Evolutionary conservation across 2,797 vertebrate genomes (phyloP), one percentile per base, ranked within the genome.

Genomic region (Australoheros facetus): DNA sequence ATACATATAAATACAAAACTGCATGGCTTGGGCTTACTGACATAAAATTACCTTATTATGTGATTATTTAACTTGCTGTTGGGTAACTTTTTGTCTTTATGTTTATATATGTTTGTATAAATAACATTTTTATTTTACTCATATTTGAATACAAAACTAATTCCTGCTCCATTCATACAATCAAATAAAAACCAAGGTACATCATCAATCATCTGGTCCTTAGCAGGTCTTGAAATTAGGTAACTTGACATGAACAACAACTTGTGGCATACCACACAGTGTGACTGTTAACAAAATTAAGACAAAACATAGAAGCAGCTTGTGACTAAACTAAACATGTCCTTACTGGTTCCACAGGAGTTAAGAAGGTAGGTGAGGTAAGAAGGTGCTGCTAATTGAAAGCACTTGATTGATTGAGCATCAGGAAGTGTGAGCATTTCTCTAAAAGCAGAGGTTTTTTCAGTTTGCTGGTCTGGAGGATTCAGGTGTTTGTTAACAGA

Each of bases 21-120:
- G 26, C 23, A 39, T 5, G 32, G 21, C 30, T 48, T 26, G 2
- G 13, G 42, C 32, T 72, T 62, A 69, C 70, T 74, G 7, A 84
- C 70, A 80, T 28, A 14, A 37, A 64, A 7, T 55, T 19, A 30
- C 26, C 73, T 82, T 45, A 62, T 59, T 72, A 21, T 71, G 51
- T 16, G 2, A 73, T 26, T 64, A 45, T 45, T 64, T 14, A 26
- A 45, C 60, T 45, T 48, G 16, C 62, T 48, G 45, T 64, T 17
- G 14, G 42, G 39, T 66, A 19, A 28, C 17, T 19, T 17, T 28
- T 66, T 66, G 39, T 16, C 9, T 66, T 66, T 48, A 16, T 28
- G 9, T 28, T 66, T 39, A 28, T 48, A 28, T 30, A 30, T 30
- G 28, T 30, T 45, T 21, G 7, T 28, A 66, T 3, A 66, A 11